Evolutionary conservation across 2,113 vertebrate genomes (phyloP).

Genomic region (Calidris pugnax): DNA sequence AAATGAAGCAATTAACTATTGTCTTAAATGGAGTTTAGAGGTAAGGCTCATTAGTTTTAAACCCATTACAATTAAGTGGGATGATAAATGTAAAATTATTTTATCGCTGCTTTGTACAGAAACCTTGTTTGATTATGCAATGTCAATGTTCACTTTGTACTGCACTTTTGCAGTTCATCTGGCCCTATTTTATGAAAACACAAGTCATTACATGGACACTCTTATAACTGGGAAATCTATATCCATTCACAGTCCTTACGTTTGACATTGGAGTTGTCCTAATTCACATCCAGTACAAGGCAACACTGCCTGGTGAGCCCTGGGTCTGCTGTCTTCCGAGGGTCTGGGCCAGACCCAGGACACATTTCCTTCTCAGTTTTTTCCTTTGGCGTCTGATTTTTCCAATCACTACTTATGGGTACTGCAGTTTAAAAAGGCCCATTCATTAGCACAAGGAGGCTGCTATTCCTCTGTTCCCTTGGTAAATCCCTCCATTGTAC

Average conservation of each 20-base stretch:
- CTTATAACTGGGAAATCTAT: neutral
- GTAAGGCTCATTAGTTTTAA: slow-evolving; percentile 75
- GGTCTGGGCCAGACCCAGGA: neutral
- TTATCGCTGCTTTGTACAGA: slow-evolving; percentile 29
- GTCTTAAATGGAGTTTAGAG: slow-evolving; percentile 78
- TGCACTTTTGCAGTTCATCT: neutral
- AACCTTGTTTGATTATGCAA: slow-evolving; percentile 14
- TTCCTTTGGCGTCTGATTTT: neutral
- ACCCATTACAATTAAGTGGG: slow-evolving; percentile 74
- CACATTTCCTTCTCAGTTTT: neutral
- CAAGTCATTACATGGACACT: neutral
- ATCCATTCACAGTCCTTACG: neutral
- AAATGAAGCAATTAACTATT: slow-evolving; percentile 78
- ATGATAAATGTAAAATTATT: slow-evolving; percentile 77
- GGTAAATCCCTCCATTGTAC: neutral
- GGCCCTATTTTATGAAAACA: neutral
- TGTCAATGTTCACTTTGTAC: neutral
- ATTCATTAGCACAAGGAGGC: neutral
- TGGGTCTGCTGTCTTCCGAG: neutral
- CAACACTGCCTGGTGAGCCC: neutral
- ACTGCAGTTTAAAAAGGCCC: neutral
- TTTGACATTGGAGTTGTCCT: neutral
- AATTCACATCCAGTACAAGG: neutral
- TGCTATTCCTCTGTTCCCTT: neutral
- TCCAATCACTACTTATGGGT: neutral